Evolutionary conservation across 1,140 invertebrate species (phyloP), one percentile per base, ranked within the genome.

Genomic region (Dendrolimus kikuchii): DNA sequence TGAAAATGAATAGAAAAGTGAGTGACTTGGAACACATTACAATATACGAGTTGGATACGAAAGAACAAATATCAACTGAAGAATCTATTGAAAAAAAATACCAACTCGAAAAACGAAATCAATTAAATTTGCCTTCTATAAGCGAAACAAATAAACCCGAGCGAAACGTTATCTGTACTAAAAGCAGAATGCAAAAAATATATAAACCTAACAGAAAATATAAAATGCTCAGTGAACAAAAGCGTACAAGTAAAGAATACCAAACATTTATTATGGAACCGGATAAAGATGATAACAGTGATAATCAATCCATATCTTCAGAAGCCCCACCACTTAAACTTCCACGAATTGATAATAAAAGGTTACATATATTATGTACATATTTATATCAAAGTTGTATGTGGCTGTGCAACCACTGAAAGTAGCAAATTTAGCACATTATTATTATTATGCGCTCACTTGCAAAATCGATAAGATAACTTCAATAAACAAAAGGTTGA

Each of bases 251-350:
- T 51, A 75, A 66, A 52, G 72, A 85, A 46, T 73, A 79, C 64
- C 58, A 70, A 62, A 83, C 83, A 6, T 84, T 81, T 63, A 81
- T 82, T 51, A 71, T 82, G 4, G 70, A 77, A 4, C 59, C 72
- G 53, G 62, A 66, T 45, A 50, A 56, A 55, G 65, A 72, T 45
- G 71, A 75, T 39, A 68, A 73, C 51, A 78, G 69, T 50, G 81
- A 78, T 58, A 44, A 6, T 23, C 67, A 71, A 37, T 78, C 75
- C 4, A 63, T 73, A 46, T 64, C 71, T 4, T 68, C 71, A 8
- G 82, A 81, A 65, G 74, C 71, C 6, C 82, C 81, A 7, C 78
- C 81, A 6, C 59, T 86, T n/a, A 86, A 84, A 61, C 59, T 86
- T 47, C 83, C 83, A 38, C 68, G 75, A 54, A 84, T 86, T 39